Evolutionary conservation across 1,140 invertebrate species (phyloP).

Genomic region (Lepidotrigona ventralis): DNA sequence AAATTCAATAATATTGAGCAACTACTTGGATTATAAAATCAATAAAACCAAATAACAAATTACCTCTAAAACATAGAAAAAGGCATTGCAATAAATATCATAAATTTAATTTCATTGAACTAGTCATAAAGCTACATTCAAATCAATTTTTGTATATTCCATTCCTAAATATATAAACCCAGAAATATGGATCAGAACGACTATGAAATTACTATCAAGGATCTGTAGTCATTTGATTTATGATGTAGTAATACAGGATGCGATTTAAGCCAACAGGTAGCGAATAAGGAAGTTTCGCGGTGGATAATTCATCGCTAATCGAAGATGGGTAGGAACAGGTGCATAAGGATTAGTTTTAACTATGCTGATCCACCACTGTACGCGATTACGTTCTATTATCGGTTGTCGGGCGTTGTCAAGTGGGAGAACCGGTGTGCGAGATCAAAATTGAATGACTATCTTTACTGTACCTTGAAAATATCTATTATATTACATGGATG

Average conservation of each 20-base stretch:
- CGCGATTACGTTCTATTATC: conserved; percentile 66
- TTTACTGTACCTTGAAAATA: conserved; percentile 25
- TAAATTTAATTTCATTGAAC: too few relatives aligned
- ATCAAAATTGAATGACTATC: conserved; percentile 45
- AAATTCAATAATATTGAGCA: too few relatives aligned
- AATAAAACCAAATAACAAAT: too few relatives aligned
- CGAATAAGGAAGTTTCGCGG: conserved; percentile 51
- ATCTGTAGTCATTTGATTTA: background rate
- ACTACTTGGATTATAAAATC: too few relatives aligned
- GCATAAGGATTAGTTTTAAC: conserved; percentile 64
- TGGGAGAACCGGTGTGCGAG: conserved; percentile 13
- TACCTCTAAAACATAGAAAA: too few relatives aligned
- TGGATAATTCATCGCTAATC: conserved; percentile 73
- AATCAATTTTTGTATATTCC: background rate
- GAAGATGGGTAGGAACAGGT: conserved; percentile 71
- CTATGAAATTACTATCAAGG: background rate
- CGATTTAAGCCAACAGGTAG: conserved; percentile 68
- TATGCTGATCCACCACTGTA: conserved; percentile 53
- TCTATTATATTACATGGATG: background rate
- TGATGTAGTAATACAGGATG: background rate
- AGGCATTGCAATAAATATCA: too few relatives aligned
- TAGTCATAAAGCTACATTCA: background rate
- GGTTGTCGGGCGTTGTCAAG: conserved; percentile 58
- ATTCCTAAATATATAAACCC: background rate
- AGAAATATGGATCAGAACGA: background rate